A percentile compares a stretch with the other conserved stretches of the same genome.
Conservation (phyloP, 2,113 vertebrate genomes). For the Tetraodon nigroviridis region DNA sequence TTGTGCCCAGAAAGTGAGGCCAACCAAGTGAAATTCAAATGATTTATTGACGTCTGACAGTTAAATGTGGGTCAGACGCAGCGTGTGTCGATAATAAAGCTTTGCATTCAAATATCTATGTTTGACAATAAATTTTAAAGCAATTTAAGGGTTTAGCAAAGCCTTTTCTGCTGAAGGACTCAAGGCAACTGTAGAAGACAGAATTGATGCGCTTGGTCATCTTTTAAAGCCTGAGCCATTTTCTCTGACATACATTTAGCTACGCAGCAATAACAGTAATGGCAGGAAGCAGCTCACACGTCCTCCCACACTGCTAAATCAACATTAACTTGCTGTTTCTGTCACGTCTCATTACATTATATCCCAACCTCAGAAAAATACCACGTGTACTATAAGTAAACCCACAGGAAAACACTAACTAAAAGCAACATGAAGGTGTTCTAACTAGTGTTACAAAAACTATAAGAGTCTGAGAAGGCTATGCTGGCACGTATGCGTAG, state of each 20-base stretch:
- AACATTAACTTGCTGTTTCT: slow-evolving; percentile 12
- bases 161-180: not conserved
- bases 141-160: not conserved
- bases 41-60: not conserved
- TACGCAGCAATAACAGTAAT: slow-evolving; percentile 3
- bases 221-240: slow-evolving; percentile 9
- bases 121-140: not conserved
- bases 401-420: not conserved
- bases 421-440: not conserved
- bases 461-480: too few species aligned
- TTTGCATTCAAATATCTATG: not conserved
- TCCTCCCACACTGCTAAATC: slow-evolving; percentile 14
- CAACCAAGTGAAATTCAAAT: not conserved
- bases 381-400: slow-evolving; percentile 11
- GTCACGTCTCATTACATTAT: slow-evolving; percentile 8
- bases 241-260: slow-evolving; percentile 2
- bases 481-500: not conserved
- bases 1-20: too few species aligned
- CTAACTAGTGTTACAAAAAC: not conserved
- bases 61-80: not conserved
- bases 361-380: slow-evolving; percentile 14
- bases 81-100: not conserved
- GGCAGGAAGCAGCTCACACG: slow-evolving; percentile 15
- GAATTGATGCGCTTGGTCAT: not conserved
- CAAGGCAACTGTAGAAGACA: not conserved